Evolutionary conservation across 2,113 vertebrate species (phyloP).

Genomic region (Ictalurus punctatus): DNA sequence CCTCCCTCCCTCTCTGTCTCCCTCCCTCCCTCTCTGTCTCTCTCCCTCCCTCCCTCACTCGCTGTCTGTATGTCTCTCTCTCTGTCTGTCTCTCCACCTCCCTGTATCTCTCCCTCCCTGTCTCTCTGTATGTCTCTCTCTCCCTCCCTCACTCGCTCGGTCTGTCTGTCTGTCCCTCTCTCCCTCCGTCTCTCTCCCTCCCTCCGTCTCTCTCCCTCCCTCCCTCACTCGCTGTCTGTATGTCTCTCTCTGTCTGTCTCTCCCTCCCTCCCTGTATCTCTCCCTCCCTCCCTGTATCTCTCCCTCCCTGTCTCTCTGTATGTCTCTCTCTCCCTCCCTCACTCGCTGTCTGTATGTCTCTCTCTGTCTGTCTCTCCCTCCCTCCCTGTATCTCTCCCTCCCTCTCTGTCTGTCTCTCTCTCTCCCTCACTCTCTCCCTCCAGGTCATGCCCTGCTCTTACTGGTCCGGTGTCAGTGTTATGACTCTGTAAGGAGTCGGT

Average conservation of each 20-base stretch:
- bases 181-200: background rate
- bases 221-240: too few relatives aligned
- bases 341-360: too few relatives aligned
- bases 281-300: too few relatives aligned
- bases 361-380: background rate
- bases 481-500: background rate
- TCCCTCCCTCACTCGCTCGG: background rate
- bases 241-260: too few relatives aligned
- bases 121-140: too few relatives aligned
- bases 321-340: too few relatives aligned
- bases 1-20: background rate
- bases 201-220: too few relatives aligned
- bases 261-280: too few relatives aligned
- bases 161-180: fast-evolving
- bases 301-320: too few relatives aligned
- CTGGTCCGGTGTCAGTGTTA: background rate
- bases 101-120: too few relatives aligned
- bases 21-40: background rate
- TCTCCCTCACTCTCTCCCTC: background rate
- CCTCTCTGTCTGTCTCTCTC: background rate
- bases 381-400: background rate
- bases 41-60: too few relatives aligned
- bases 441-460: slow-evolving; percentile 1
- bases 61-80: too few relatives aligned
- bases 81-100: background rate